A percentile compares a stretch with the other conserved stretches of the same genome.
Evolutionary conservation across 1,140 invertebrate species (phyloP).

Genomic region (Panagrolaimus sp.): DNA sequence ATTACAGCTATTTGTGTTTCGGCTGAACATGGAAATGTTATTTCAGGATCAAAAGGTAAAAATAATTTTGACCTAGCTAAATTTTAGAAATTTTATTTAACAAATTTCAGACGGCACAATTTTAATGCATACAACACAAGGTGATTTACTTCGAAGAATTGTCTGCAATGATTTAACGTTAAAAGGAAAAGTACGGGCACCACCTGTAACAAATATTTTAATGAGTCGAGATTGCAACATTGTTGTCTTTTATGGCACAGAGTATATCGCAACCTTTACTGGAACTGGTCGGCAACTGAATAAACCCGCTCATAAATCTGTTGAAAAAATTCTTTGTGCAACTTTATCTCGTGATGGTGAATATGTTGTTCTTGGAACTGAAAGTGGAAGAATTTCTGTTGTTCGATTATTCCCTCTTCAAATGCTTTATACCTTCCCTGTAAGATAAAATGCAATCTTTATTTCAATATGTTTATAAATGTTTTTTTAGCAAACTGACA

Average conservation of each 20-base stretch:
- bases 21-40: slow-evolving; percentile 92
- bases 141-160: slow-evolving; percentile 75
- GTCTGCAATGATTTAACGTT: slow-evolving; percentile 58
- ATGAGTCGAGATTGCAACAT: slow-evolving; percentile 91
- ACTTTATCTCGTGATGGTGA: slow-evolving; percentile 91
- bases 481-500: slow-evolving; percentile 59
- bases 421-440: slow-evolving; percentile 88
- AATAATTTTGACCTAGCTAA: too few relatives aligned
- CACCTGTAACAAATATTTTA: slow-evolving; percentile 33
- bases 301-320: slow-evolving; percentile 60
- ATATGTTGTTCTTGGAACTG: slow-evolving; percentile 86
- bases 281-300: slow-evolving; percentile 81
- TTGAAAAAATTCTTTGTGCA: slow-evolving; percentile 71
- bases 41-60: slow-evolving; percentile 70
- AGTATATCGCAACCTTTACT: slow-evolving; percentile 66
- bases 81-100: too few relatives aligned
- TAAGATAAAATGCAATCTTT: slow-evolving; percentile 41
- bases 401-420: slow-evolving; percentile 95
- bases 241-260: slow-evolving; percentile 76
- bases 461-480: slow-evolving; percentile 15
- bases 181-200: not conserved
- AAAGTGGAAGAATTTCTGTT: slow-evolving; percentile 92
- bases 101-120: slow-evolving; percentile 73
- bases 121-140: slow-evolving; percentile 93
- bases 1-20: slow-evolving; percentile 90